Percentiles rank a stretch among this genome's conserved stretches.
These are phyloP conservation scores for Marisa cornuarietis DNA, from an alignment of 1,140 invertebrate genomes.

Conservation along the genomic window DNA sequence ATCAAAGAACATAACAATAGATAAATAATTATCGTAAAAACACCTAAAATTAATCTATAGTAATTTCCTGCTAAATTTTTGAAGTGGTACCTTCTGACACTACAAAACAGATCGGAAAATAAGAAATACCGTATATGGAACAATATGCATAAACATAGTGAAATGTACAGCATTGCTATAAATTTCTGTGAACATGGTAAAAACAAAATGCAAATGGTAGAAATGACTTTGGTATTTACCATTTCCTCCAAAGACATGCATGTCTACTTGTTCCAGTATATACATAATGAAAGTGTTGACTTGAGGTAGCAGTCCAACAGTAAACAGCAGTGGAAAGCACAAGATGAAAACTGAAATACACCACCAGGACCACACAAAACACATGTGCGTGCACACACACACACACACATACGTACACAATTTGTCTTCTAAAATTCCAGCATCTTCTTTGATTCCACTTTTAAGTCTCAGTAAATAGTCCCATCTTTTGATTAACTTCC, in stretches of 20 bases:
- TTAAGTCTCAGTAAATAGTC: too few relatives aligned
- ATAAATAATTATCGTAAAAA: too few relatives aligned
- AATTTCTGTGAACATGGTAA: not conserved
- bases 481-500: too few relatives aligned
- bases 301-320: slow-evolving; percentile 93
- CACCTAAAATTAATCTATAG: too few relatives aligned
- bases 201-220: not conserved
- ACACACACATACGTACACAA: not conserved
- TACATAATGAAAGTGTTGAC: slow-evolving; percentile 97
- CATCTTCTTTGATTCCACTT: not conserved
- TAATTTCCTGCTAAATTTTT: too few relatives aligned
- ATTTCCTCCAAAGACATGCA: slow-evolving; percentile 97
- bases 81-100: too few relatives aligned
- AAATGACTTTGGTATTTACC: slow-evolving; percentile 52
- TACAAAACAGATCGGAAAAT: too few relatives aligned
- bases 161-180: not conserved
- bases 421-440: not conserved
- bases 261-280: slow-evolving; percentile 93
- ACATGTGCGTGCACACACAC: not conserved
- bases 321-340: slow-evolving; percentile 92
- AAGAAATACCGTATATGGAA: too few relatives aligned
- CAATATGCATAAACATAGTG: not conserved
- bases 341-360: slow-evolving; percentile 77
- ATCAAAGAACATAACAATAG: too few relatives aligned
- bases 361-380: slow-evolving; percentile 12